Evolutionary conservation across 1,140 invertebrate species (phyloP).

Genomic region (Dendroctonus ponderosae): DNA sequence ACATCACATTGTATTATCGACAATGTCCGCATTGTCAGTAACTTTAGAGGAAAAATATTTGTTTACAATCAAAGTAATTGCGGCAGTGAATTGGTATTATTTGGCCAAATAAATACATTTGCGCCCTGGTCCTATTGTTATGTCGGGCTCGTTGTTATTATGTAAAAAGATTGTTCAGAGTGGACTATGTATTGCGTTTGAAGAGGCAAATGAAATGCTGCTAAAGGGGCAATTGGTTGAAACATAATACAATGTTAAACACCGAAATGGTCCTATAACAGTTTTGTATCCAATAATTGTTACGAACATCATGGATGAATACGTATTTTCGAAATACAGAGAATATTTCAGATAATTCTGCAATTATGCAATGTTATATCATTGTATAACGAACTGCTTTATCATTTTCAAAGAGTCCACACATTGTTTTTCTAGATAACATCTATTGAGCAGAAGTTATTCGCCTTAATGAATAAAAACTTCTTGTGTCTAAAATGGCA

Average conservation of each 20-base stretch:
- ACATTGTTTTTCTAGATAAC: too few species aligned
- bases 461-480: too few species aligned
- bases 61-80: conserved; percentile 35
- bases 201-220: too few species aligned
- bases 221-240: too few species aligned
- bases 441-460: too few species aligned
- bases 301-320: neutral
- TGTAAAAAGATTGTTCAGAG: conserved; percentile 24
- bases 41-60: conserved; percentile 41
- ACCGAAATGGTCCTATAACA: too few species aligned
- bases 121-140: conserved; percentile 28
- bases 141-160: conserved; percentile 25
- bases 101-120: conserved; percentile 26
- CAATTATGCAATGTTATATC: too few species aligned
- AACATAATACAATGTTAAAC: too few species aligned
- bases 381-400: too few species aligned
- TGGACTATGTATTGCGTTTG: conserved; percentile 8
- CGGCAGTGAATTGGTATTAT: conserved; percentile 26
- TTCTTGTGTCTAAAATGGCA: neutral
- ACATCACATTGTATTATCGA: conserved; percentile 47
- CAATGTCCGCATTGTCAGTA: conserved; percentile 43
- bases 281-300: neutral
- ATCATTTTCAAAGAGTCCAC: too few species aligned
- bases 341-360: neutral
- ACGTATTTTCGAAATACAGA: neutral